These are phyloP conservation scores for Myrmecophaga tridactyla DNA, from an alignment of 2,113 vertebrate genomes.

Conservation along the genomic window DNA sequence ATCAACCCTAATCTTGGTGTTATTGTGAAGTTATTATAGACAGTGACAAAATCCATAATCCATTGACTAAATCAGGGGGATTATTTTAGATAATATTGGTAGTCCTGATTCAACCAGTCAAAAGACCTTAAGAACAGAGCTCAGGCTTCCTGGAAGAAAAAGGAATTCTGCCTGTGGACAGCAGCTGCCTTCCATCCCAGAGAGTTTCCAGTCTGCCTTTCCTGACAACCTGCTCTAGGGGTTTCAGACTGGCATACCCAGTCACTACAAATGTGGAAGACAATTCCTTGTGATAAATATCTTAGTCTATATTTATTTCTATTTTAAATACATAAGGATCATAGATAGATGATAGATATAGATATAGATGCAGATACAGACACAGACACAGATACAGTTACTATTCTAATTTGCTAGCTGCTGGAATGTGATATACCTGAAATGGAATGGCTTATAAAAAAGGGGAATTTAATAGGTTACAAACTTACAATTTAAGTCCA, in stretches of 20 bases:
- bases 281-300: no score
- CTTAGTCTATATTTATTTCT: neutral
- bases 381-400: no score
- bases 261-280: neutral
- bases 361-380: no score
- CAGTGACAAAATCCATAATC: neutral
- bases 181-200: no score
- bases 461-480: no score
- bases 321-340: neutral
- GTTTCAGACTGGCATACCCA: neutral
- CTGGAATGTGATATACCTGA: no score
- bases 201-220: neutral
- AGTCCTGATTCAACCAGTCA: neutral
- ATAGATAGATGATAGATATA: no score
- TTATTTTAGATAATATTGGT: neutral
- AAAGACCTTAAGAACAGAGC: neutral
- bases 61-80: neutral
- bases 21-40: neutral
- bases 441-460: no score
- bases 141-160: neutral
- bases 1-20: neutral
- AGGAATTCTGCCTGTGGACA: neutral
- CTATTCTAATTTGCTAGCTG: no score
- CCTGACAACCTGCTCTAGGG: neutral
- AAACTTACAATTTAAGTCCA: no score